Evolutionary conservation across 1,140 invertebrate genomes (phyloP).

Genomic region (Hypothenemus hampei): DNA sequence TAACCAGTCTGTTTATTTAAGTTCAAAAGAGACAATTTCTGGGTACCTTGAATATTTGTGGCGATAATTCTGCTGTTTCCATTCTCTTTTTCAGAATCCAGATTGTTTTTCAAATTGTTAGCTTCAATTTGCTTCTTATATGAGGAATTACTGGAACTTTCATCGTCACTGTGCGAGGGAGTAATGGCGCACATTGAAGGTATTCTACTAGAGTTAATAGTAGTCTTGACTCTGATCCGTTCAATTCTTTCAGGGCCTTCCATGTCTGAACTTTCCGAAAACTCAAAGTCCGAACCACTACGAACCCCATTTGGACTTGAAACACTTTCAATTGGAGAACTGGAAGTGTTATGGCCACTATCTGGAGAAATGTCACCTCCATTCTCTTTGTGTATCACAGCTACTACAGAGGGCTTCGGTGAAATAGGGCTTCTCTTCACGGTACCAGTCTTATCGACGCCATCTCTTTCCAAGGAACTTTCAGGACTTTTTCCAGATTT

Average conservation of each 20-base stretch:
- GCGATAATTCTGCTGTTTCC: constrained; percentile 27
- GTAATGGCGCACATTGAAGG: constrained; percentile 91
- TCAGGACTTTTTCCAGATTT: constrained; percentile 41
- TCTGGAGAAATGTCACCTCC: constrained; percentile 68
- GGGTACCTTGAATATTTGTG: constrained; percentile 30
- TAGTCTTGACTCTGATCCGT: constrained; percentile 78
- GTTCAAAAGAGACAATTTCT: too few species aligned
- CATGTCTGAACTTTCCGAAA: constrained; percentile 77
- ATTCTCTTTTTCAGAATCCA: constrained; percentile 22
- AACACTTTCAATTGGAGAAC: constrained; percentile 70
- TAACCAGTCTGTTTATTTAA: constrained; percentile 52
- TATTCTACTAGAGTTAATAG: constrained; percentile 79
- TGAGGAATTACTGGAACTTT: constrained; percentile 49
- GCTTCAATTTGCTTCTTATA: constrained; percentile 25
- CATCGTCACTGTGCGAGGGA: constrained; percentile 80
- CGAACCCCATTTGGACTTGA: constrained; percentile 61
- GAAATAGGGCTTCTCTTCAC: constrained; percentile 54
- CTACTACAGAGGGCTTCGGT: constrained; percentile 49
- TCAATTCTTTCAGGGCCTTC: constrained; percentile 80
- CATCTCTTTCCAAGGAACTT: constrained; percentile 55
- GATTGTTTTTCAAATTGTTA: constrained; percentile 28
- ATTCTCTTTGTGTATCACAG: constrained; percentile 58
- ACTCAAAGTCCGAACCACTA: constrained; percentile 66
- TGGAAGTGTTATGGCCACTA: constrained; percentile 75
- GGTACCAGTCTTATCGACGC: constrained; percentile 50